Evolutionary conservation across 1,140 invertebrate genomes (phyloP).

Genomic region (Nylanderia fulva): DNA sequence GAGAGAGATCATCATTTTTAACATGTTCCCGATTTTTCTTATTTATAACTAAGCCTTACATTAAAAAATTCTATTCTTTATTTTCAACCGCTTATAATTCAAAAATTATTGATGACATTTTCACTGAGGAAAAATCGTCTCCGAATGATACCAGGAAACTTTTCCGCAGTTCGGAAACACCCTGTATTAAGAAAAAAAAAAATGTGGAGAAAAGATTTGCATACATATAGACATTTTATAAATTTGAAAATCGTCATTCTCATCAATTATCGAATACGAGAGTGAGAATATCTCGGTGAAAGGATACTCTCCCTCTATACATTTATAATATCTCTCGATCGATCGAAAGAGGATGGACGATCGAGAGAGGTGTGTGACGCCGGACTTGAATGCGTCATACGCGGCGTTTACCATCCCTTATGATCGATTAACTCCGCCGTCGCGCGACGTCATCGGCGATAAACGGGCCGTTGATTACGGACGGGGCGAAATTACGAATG

Average conservation of each 20-base stretch:
- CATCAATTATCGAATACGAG: background rate
- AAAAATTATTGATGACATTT: no score
- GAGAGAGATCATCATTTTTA: no score
- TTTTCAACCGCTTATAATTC: no score
- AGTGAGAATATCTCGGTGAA: background rate
- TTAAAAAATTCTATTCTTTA: no score
- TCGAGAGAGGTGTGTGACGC: constrained; percentile 26
- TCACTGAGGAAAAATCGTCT: no score
- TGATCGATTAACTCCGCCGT: constrained; percentile 11
- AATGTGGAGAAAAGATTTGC: background rate
- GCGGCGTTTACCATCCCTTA: background rate
- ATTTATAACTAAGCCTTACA: no score
- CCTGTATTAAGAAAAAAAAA: no score
- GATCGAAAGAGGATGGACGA: constrained; percentile 11
- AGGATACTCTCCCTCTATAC: background rate
- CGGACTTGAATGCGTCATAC: constrained; percentile 22
- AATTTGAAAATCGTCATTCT: background rate
- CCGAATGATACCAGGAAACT: no score
- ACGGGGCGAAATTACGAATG: constrained; percentile 33
- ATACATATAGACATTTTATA: background rate
- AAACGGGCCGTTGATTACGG: constrained; percentile 40
- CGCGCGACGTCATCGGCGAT: constrained; percentile 38
- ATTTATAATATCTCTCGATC: no score
- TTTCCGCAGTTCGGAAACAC: no score
- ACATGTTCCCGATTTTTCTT: no score